phyloP scores from a whole-genome alignment of 1,140 invertebrate species.

The Listronotus oregonensis region DNA sequence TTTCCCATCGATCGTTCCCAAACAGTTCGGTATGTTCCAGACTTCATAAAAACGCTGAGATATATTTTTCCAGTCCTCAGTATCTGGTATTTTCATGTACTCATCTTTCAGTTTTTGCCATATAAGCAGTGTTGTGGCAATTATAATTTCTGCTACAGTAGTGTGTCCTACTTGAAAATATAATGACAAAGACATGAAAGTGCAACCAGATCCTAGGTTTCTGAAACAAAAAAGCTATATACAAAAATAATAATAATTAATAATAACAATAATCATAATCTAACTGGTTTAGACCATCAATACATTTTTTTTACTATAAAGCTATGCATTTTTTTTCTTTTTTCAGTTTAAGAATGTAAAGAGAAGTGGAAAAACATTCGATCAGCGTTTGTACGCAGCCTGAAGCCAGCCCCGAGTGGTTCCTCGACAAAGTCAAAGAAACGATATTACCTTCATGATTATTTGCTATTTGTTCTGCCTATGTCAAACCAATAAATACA shows the following conservation, averaged over 20 bases:
- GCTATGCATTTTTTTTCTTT: no score
- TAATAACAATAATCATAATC: neutral
- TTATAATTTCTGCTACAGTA: conserved; percentile 16
- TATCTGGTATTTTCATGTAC: neutral
- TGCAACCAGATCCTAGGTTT: conserved; percentile 5
- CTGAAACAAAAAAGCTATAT: conserved; percentile 3
- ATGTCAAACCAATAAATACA: no score
- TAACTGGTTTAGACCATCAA: neutral
- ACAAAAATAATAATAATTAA: neutral
- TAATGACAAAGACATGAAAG: conserved; percentile 17
- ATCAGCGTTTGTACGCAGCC: conserved; percentile 11
- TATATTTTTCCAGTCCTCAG: conserved; percentile 6
- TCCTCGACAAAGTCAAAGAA: no score
- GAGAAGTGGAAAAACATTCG: conserved; percentile 31
- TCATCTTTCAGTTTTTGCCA: conserved; percentile 11
- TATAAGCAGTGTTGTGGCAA: conserved; percentile 18
- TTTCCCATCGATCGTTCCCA: conserved; percentile 45
- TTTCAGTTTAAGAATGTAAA: conserved; percentile 27
- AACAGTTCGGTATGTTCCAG: conserved; percentile 31
- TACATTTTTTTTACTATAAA: no score
- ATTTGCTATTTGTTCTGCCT: no score
- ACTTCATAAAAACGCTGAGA: conserved; percentile 10
- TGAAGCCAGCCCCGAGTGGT: no score
- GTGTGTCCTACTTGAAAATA: conserved; percentile 22
- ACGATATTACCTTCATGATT: no score